A percentile compares a stretch with the other conserved stretches of the same genome.
Conservation (phyloP, 2,888 invertebrate genomes). For the Melikaiella ostensackeni region DNA sequence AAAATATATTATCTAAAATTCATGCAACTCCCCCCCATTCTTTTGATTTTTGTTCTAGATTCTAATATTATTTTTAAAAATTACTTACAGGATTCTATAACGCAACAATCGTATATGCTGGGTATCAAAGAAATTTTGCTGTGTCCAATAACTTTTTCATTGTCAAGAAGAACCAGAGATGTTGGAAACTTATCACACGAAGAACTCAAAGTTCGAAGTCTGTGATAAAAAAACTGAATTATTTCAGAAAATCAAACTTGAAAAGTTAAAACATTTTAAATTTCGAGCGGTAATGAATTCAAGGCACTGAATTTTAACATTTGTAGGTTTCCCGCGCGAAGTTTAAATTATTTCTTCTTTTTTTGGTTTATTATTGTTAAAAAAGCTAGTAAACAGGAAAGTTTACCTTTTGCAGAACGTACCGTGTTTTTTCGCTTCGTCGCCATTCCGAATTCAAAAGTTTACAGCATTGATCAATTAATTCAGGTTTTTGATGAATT, state of each 20-base stretch:
- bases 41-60: no score
- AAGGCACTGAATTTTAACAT: no score
- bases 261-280: background rate
- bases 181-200: conserved; percentile 87
- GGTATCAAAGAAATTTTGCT: conserved; percentile 88
- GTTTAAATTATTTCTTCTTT: no score
- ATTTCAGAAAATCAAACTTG: background rate
- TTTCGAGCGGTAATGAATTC: no score
- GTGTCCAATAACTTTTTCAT: conserved; percentile 84
- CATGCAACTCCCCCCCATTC: no score
- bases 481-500: conserved; percentile 86
- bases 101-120: conserved; percentile 84
- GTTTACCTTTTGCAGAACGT: conserved; percentile 43
- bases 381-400: background rate
- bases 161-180: conserved; percentile 83
- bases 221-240: conserved; percentile 55
- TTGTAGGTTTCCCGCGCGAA: no score
- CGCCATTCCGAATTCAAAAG: conserved; percentile 94
- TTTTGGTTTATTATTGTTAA: no score
- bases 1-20: no score
- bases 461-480: conserved; percentile 84
- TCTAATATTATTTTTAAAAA: background rate
- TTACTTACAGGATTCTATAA: conserved; percentile 84
- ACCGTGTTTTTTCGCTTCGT: conserved; percentile 87
- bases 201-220: conserved; percentile 84